Evolutionary conservation across 2,797 vertebrate species (phyloP), one percentile per base, ranked within the genome.

Genomic region (Aythya fuligula): DNA sequence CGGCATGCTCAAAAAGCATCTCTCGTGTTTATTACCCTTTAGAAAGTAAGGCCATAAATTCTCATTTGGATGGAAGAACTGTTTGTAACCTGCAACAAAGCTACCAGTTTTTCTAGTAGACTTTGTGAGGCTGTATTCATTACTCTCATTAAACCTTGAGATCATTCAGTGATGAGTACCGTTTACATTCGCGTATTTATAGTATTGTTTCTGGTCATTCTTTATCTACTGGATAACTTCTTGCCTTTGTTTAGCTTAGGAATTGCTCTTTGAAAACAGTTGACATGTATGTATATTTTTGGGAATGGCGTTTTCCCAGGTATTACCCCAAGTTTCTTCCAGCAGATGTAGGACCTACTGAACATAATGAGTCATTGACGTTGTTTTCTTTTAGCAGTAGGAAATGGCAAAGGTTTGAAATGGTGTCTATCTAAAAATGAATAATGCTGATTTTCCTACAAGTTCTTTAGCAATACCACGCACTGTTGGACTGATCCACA

Each of bases 41-140:
- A 74, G 80, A 89, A 93, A 81, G 36, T 13, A 73, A 79, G 53
- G 39, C 56, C 4, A 4, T 95, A 76, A 93, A 93, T 95, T 90
- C 60, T 88, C 30, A 18, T 53, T 90, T 25, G 71, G 12, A 4
- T 14, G 2, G 11, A 90, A 87, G 61, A 85, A 69, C 75, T 91
- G 57, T 74, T 89, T 87, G 90, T 83, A 80, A 83, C 49, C 43
- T 87, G 57, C 78, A 76, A 87, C 64, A 77, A 87, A 95, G 64
- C 74, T 73, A 57, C 76, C 77, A 54, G 43, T 43, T 93, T 90
- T 95, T 85, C 64, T 57, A n/a, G 71, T 45, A 76, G n/a, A 27
- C 57, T 87, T 87, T 82, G n/a, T 51, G 53, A 92, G 27, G 15
- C 64, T 85, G 15, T 61, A 16, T 65, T 89, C 49, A 38, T 73